Evolutionary conservation across 2,797 vertebrate genomes (phyloP).

Genomic region (Onychomys arenicola): DNA sequence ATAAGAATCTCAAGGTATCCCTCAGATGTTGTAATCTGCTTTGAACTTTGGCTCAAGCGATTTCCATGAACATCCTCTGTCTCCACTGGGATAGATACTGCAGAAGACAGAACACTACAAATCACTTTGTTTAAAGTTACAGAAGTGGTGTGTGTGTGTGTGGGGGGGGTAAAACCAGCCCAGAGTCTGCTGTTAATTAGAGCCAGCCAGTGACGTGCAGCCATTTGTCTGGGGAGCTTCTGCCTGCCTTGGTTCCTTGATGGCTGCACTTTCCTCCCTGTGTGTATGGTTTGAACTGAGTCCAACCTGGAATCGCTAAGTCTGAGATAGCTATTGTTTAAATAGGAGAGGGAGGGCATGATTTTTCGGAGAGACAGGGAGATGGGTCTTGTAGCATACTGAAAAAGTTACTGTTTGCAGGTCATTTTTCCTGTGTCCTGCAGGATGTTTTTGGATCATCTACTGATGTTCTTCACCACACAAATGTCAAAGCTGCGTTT

Average conservation of each 20-base stretch:
- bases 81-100: slow-evolving; percentile 76
- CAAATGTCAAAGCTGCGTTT: slow-evolving; percentile 39
- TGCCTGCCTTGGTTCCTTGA: slow-evolving; percentile 79
- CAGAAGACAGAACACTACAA: slow-evolving; percentile 79
- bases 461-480: slow-evolving; percentile 39
- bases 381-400: slow-evolving; percentile 64
- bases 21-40: slow-evolving; percentile 74
- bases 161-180: slow-evolving; percentile 2
- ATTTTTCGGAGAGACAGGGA: slow-evolving; percentile 65
- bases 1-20: slow-evolving; percentile 80
- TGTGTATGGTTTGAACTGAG: slow-evolving; percentile 84
- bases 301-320: slow-evolving; percentile 83
- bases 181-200: slow-evolving; percentile 85
- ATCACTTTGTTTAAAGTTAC: slow-evolving; percentile 81
- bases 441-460: slow-evolving; percentile 62
- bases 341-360: slow-evolving; percentile 26
- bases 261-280: slow-evolving; percentile 87
- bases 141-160: too few relatives aligned
- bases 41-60: slow-evolving; percentile 81
- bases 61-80: slow-evolving; percentile 72
- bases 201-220: slow-evolving; percentile 80
- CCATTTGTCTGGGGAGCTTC: slow-evolving; percentile 85
- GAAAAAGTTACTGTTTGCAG: slow-evolving; percentile 72
- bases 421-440: slow-evolving; percentile 50
- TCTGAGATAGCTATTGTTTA: slow-evolving; percentile 79